phyloP scores from a whole-genome alignment of 2,113 vertebrate species.

The Sceloporus tristichus region DNA sequence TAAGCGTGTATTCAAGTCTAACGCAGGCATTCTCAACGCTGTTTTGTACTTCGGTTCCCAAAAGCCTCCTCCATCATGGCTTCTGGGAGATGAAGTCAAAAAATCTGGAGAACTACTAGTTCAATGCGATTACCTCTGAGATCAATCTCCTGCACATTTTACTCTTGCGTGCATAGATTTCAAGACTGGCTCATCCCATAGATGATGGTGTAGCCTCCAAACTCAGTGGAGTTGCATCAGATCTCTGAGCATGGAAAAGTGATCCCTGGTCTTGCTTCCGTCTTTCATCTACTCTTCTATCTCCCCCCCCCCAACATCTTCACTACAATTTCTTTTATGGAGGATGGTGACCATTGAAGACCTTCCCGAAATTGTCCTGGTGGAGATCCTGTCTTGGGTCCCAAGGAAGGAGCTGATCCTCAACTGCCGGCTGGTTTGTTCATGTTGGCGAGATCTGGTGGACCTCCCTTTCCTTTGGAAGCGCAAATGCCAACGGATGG shows the following conservation, averaged over 20 bases:
- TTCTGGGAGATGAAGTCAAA: no score
- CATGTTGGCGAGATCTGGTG: constrained; percentile 77
- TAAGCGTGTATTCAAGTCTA: no score
- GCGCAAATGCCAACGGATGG: constrained; percentile 76
- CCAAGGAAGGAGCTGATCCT: constrained; percentile 72
- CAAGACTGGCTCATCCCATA: no score
- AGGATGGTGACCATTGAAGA: constrained; percentile 61
- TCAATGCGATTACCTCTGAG: no score
- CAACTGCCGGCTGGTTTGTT: constrained; percentile 75
- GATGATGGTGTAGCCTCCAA: background rate
- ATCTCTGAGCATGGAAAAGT: no score
- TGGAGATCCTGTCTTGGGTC: constrained; percentile 77
- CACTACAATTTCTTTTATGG: accelerated
- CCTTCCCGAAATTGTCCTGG: constrained; percentile 75
- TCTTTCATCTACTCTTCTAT: accelerated
- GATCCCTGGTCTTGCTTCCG: accelerated
- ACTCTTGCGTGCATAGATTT: no score
- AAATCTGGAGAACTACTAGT: no score
- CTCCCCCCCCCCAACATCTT: background rate
- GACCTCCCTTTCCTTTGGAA: constrained; percentile 80
- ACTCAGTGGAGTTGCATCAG: background rate
- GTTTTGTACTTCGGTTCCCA: no score
- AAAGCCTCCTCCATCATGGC: no score
- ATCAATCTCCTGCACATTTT: no score
- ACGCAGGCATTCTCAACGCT: no score